A percentile compares a stretch with the other conserved stretches of the same genome.
Evolutionary conservation across 2,797 vertebrate species (phyloP).

Genomic region (Rhincodon typus): DNA sequence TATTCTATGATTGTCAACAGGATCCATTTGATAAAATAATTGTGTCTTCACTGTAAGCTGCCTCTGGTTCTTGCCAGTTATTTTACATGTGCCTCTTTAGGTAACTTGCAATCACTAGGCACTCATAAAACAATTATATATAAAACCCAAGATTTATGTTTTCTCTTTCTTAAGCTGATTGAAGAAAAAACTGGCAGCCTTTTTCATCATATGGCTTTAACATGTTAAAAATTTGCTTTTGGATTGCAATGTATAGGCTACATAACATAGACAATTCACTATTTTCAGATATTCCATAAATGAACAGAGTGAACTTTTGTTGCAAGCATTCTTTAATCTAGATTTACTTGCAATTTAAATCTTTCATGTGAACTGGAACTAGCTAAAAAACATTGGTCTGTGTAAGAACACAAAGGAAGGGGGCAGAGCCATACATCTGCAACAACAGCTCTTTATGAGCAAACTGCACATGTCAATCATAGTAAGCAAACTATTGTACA

Average conservation of each 20-base stretch:
- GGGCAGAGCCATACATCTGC: slow-evolving; percentile 41
- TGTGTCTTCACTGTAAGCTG: background rate
- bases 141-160: background rate
- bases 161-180: background rate
- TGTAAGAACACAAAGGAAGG: slow-evolving; percentile 43
- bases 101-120: no score
- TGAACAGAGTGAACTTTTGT: slow-evolving; percentile 25
- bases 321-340: background rate
- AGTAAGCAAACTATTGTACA: slow-evolving; percentile 45
- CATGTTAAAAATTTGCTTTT: background rate
- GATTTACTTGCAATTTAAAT: slow-evolving; percentile 25
- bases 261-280: background rate
- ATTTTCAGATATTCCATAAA: background rate
- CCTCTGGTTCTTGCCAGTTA: background rate
- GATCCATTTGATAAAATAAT: background rate
- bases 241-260: background rate
- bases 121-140: background rate
- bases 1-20: background rate
- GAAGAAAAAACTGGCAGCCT: background rate
- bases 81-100: no score
- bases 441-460: slow-evolving; percentile 46
- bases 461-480: slow-evolving; percentile 52
- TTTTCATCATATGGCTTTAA: background rate
- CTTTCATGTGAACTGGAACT: slow-evolving; percentile 20
- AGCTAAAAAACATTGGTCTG: slow-evolving; percentile 42